Percentiles rank a stretch among this genome's conserved stretches.
Conservation (phyloP, 2,888 invertebrate genomes). For the Drosophila robusta region DNA sequence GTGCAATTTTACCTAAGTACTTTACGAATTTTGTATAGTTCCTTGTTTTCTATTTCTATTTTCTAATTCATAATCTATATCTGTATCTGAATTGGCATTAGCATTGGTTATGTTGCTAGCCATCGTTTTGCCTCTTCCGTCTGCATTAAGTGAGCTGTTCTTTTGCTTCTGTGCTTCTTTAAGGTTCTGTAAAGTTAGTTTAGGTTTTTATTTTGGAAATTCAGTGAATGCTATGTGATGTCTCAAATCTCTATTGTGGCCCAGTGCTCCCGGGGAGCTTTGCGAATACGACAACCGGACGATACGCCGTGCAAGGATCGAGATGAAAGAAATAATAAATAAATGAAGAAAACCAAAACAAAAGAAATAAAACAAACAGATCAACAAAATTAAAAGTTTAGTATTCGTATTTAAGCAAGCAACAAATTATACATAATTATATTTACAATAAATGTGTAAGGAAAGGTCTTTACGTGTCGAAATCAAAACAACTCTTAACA, state of each 20-base stretch:
- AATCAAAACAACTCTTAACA: slow-evolving; percentile 38
- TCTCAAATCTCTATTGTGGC: slow-evolving; percentile 76
- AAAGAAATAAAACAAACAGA: slow-evolving; percentile 56
- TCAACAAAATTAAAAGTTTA: slow-evolving; percentile 78
- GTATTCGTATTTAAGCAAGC: slow-evolving; percentile 79
- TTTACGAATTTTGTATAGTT: slow-evolving; percentile 79
- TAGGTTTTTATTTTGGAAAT: slow-evolving; percentile 52
- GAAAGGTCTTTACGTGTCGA: slow-evolving; percentile 76
- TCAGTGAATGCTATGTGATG: slow-evolving; percentile 77
- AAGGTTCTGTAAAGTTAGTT: slow-evolving; percentile 71
- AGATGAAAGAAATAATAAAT: slow-evolving; percentile 54
- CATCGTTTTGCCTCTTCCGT: slow-evolving; percentile 24
- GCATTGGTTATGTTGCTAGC: slow-evolving; percentile 43
- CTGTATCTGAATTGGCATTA: slow-evolving; percentile 37
- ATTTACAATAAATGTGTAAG: slow-evolving; percentile 79
- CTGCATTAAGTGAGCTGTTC: slow-evolving; percentile 52
- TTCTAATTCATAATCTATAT: slow-evolving; percentile 50
- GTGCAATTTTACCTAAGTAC: slow-evolving; percentile 73
- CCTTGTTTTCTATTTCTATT: slow-evolving; percentile 76
- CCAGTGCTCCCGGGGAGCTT: slow-evolving; percentile 73
- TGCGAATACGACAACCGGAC: slow-evolving; percentile 27
- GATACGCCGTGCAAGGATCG: slow-evolving; percentile 41
- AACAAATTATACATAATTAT: slow-evolving; percentile 81
- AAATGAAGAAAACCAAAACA: slow-evolving; percentile 15
- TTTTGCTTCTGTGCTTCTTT: slow-evolving; percentile 54